Evolutionary conservation across 2,797 vertebrate species (phyloP), one percentile per base, ranked within the genome.

Genomic region (Bradypus variegatus): DNA sequence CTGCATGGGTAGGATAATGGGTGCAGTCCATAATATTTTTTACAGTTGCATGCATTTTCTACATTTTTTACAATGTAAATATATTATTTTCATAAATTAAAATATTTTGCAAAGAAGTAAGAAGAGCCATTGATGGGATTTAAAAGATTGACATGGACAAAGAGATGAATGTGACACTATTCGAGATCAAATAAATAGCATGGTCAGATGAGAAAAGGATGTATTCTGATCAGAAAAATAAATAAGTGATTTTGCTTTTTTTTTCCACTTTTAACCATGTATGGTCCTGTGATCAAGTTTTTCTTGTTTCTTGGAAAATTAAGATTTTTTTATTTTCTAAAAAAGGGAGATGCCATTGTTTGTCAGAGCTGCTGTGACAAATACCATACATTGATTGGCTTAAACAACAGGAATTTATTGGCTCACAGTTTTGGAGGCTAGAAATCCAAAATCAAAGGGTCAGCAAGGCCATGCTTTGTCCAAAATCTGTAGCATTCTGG

Each of bases 281-380:
- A 15, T 64, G 36, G 72, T 62, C 62, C 86, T 83, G 11, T 38
- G 16, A 25, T 80, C 36, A 14, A 55, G 2, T 88, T 92, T 90
- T 82, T 81, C 90, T 90, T 78, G 27, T 86, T 69, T 91, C 45
- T 92, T 83, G 45, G 41, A 77, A 91, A 86, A 75, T 75, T 77
- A 69, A 83, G 50, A 3, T 65, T 93, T 75, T 2, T 75, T 81
- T 84, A 1, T 79, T 88, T 90, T 58, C 41, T 60, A 48, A 73
- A 7, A 18, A 9, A 31, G 31, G 64, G 15, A 81, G 55, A 58
- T 58, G 21, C 21, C 21, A 23, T 58, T 23, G 21, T 58, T 58
- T 58, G 58, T 19, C 58, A 58, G 23, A 21, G 58, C 58, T 58
- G 58, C 58, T 58, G 4, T 58, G 58, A 58, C 21, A 58, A 23